These are phyloP conservation scores for Hypomecis punctinalis DNA, from an alignment of 2,888 invertebrate species.

Conservation along the genomic window DNA sequence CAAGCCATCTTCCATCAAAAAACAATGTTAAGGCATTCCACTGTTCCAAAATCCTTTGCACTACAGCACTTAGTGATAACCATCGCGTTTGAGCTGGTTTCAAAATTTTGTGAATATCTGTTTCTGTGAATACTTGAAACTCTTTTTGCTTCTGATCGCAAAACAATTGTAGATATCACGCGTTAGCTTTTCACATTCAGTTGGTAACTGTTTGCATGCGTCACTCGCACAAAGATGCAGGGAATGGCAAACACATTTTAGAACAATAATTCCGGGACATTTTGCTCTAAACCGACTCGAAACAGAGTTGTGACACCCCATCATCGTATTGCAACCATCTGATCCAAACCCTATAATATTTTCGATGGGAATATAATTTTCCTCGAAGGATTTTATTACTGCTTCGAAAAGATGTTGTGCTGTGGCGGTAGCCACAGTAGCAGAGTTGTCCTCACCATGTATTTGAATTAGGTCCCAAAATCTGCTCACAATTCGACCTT, in stretches of 20 bases:
- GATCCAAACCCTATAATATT: too few species aligned
- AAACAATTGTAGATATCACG: slow-evolving; percentile 29
- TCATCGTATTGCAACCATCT: too few species aligned
- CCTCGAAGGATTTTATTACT: slow-evolving; percentile 14
- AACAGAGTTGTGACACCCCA: too few species aligned
- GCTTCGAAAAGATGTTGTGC: neutral
- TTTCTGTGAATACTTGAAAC: slow-evolving; percentile 25
- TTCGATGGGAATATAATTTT: slow-evolving; percentile 12
- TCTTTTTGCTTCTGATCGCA: slow-evolving; percentile 24
- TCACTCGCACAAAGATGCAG: too few species aligned
- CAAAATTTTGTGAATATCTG: slow-evolving; percentile 26
- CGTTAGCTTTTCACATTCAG: slow-evolving; percentile 33
- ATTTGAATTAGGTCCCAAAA: slow-evolving; percentile 14
- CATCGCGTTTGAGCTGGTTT: slow-evolving; percentile 27
- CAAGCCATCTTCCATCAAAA: slow-evolving; percentile 28
- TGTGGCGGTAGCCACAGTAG: neutral
- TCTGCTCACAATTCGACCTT: neutral
- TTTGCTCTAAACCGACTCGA: too few species aligned
- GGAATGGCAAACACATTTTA: too few species aligned
- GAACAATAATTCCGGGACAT: too few species aligned
- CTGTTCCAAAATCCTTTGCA: slow-evolving; percentile 21
- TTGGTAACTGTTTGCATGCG: slow-evolving; percentile 6
- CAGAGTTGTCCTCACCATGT: neutral
- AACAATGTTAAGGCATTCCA: slow-evolving; percentile 25
- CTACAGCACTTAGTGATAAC: slow-evolving; percentile 20